Conservation (phyloP, 2,113 vertebrate genomes). For the Carassius gibelio region DNA sequence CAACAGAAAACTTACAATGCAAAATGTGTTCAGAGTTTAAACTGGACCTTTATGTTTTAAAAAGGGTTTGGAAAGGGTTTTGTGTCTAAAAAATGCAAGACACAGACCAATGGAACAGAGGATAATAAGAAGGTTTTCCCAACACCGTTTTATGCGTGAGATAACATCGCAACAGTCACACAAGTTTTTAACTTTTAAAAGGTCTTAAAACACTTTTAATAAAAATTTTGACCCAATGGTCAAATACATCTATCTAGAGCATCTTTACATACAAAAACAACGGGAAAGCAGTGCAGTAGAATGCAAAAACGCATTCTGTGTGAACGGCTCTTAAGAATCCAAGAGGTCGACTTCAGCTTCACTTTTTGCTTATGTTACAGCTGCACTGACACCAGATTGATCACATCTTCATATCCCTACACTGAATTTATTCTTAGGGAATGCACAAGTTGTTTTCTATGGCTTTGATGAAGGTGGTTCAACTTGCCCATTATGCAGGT, state of each 20-base stretch:
- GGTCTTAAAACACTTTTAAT: not conserved
- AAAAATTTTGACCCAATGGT: not conserved
- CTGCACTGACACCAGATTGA: conserved; percentile 4
- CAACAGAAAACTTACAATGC: not conserved
- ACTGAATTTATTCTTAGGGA: not conserved
- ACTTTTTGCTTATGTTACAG: not conserved
- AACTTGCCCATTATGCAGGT: not conserved
- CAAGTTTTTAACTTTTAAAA: too few species aligned
- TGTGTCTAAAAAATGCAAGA: not conserved
- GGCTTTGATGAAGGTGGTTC: not conserved
- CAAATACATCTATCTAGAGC: not conserved
- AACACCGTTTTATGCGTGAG: too few species aligned
- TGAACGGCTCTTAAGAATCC: not conserved
- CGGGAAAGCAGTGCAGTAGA: not conserved
- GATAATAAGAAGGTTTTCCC: not conserved
- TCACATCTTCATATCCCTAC: not conserved
- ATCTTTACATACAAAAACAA: not conserved
- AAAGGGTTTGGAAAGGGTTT: not conserved
- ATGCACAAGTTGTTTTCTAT: not conserved
- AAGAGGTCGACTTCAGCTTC: not conserved
- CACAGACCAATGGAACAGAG: not conserved
- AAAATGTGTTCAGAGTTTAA: not conserved
- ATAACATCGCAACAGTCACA: too few species aligned
- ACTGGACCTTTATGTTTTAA: not conserved
- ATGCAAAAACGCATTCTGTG: not conserved